Evolutionary conservation across 2,888 invertebrate species (phyloP).

Genomic region (Sisyra terminalis): DNA sequence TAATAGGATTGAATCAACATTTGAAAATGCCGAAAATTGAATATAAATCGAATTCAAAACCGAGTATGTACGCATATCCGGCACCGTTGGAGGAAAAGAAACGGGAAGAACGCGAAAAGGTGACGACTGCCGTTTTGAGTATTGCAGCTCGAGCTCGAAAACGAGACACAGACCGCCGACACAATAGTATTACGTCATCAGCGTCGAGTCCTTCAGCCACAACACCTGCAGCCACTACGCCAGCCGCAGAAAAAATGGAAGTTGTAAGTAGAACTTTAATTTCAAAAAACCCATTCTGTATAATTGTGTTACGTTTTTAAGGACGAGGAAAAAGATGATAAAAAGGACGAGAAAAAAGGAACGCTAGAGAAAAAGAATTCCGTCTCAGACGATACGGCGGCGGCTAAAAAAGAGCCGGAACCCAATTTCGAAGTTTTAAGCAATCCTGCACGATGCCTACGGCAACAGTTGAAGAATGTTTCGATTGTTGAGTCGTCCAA

Average conservation of each 20-base stretch:
- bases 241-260: conserved; percentile 61
- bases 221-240: conserved; percentile 11
- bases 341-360: conserved; percentile 24
- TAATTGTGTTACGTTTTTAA: conserved; percentile 4
- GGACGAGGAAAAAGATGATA: conserved; percentile 22
- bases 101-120: conserved; percentile 92
- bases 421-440: conserved; percentile 78
- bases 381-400: conserved; percentile 25
- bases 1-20: conserved; percentile 88
- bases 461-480: conserved; percentile 72
- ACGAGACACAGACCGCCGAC: conserved; percentile 52
- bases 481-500: conserved; percentile 63
- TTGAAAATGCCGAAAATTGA: conserved; percentile 88
- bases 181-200: conserved; percentile 19
- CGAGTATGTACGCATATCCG: conserved; percentile 92
- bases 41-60: conserved; percentile 81
- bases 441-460: conserved; percentile 90
- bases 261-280: conserved; percentile 34
- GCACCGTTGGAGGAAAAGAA: conserved; percentile 96
- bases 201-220: conserved; percentile 17
- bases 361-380: conserved; percentile 31
- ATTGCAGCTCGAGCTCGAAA: conserved; percentile 87
- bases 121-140: conserved; percentile 92
- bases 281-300: not conserved
- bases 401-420: conserved; percentile 72